A percentile compares a stretch with the other conserved stretches of the same genome.
phyloP scores from a whole-genome alignment of 2,113 vertebrate species.

The Holacanthus passer region DNA sequence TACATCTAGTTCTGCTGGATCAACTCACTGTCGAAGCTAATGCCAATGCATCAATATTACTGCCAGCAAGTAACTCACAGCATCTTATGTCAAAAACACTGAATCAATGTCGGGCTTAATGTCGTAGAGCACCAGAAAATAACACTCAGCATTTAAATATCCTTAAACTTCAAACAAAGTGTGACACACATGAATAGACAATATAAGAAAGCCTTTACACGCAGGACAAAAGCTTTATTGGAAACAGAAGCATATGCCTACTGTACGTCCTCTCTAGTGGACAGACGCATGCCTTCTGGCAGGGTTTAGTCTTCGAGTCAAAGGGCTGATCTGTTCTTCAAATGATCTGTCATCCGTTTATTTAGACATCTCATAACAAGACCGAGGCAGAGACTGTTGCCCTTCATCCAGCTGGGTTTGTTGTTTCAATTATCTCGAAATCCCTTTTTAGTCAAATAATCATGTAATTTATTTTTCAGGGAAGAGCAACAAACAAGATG shows the following conservation, averaged over 20 bases:
- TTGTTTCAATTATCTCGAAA: constrained; percentile 56
- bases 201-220: neutral
- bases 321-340: constrained; percentile 12
- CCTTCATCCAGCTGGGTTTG: constrained; percentile 34
- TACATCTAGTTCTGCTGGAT: neutral
- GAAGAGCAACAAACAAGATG: constrained; percentile 18
- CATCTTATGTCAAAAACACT: neutral
- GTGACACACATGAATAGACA: neutral
- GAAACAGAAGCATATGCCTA: neutral
- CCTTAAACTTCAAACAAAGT: neutral
- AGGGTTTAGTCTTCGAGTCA: constrained; percentile 1
- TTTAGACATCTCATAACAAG: constrained; percentile 26
- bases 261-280: neutral
- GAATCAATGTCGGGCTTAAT: neutral
- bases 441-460: constrained; percentile 31
- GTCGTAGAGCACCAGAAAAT: neutral
- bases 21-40: neutral
- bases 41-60: neutral
- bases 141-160: neutral
- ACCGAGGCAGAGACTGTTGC: constrained; percentile 8
- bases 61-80: neutral
- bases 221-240: constrained; percentile 13
- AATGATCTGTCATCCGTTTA: constrained; percentile 17
- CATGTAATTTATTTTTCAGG: constrained; percentile 20
- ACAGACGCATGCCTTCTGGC: neutral